These are phyloP conservation scores for Lerema accius DNA, from an alignment of 1,140 invertebrate genomes.

Conservation along the genomic window DNA sequence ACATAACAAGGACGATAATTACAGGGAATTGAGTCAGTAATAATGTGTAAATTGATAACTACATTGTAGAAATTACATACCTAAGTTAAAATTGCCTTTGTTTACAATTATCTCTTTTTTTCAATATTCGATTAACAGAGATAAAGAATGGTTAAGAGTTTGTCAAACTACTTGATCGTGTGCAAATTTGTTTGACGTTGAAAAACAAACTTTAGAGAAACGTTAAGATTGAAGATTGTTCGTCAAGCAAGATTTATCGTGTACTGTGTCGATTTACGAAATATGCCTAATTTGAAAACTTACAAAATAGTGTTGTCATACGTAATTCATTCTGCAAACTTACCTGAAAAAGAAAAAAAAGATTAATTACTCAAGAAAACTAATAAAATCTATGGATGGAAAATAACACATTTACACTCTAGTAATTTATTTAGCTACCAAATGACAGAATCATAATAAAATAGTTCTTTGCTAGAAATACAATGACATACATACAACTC, in stretches of 20 bases:
- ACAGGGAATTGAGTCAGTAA: not conserved
- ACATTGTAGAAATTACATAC: not conserved
- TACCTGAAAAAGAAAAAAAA: slow-evolving; percentile 23
- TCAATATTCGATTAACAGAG: not conserved
- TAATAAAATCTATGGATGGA: too few relatives aligned
- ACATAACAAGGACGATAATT: slow-evolving; percentile 2
- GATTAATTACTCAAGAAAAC: slow-evolving; percentile 9
- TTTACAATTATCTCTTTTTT: not conserved
- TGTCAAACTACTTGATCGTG: too few relatives aligned
- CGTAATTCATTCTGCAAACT: not conserved
- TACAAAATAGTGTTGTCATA: not conserved
- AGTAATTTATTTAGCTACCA: too few relatives aligned
- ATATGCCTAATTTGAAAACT: not conserved
- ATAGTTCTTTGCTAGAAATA: too few relatives aligned
- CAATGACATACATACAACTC: not conserved
- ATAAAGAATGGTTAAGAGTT: not conserved
- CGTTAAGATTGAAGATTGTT: too few relatives aligned
- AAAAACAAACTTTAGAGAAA: too few relatives aligned
- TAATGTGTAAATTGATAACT: not conserved
- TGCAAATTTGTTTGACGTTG: too few relatives aligned
- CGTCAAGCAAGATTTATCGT: too few relatives aligned
- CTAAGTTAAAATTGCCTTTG: not conserved
- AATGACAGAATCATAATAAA: too few relatives aligned
- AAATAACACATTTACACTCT: too few relatives aligned
- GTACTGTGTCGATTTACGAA: too few relatives aligned